Evolutionary conservation across 1,140 invertebrate species (phyloP).

Genomic region (Wiebesia pumilae): DNA sequence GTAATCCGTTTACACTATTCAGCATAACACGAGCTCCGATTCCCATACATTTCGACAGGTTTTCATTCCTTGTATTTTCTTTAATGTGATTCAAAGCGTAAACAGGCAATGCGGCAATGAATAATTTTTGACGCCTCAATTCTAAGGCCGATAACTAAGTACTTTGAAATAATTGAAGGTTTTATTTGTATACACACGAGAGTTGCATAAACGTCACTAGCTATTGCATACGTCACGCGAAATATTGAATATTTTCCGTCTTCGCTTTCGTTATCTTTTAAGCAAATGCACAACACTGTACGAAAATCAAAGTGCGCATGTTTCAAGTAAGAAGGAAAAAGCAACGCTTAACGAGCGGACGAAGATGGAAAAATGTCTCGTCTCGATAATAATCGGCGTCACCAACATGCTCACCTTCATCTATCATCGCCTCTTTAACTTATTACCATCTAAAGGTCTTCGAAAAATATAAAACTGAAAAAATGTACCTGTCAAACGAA

Average conservation of each 20-base stretch:
- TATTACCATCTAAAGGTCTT: slow-evolving; percentile 2
- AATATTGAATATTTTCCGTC: neutral
- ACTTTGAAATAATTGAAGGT: neutral
- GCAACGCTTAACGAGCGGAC: neutral
- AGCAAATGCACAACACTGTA: neutral
- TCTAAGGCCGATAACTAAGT: neutral
- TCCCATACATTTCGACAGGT: too few relatives aligned
- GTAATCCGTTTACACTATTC: too few relatives aligned
- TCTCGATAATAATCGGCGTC: slow-evolving; percentile 52
- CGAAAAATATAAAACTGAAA: slow-evolving; percentile 11
- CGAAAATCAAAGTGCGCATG: neutral
- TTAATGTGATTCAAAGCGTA: neutral
- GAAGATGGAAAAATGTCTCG: slow-evolving; percentile 27
- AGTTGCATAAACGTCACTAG: neutral
- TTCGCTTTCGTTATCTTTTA: neutral
- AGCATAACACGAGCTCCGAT: too few relatives aligned
- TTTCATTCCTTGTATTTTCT: neutral
- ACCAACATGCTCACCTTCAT: slow-evolving; percentile 24
- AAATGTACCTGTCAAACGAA: neutral
- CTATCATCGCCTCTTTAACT: slow-evolving; percentile 17
- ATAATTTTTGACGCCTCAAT: neutral
- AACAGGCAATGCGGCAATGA: neutral
- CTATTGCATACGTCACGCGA: neutral
- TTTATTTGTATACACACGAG: neutral
- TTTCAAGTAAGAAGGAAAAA: neutral